These are phyloP conservation scores for Naso thynnoides DNA, from an alignment of 2,797 vertebrate species.

Conservation along the genomic window DNA sequence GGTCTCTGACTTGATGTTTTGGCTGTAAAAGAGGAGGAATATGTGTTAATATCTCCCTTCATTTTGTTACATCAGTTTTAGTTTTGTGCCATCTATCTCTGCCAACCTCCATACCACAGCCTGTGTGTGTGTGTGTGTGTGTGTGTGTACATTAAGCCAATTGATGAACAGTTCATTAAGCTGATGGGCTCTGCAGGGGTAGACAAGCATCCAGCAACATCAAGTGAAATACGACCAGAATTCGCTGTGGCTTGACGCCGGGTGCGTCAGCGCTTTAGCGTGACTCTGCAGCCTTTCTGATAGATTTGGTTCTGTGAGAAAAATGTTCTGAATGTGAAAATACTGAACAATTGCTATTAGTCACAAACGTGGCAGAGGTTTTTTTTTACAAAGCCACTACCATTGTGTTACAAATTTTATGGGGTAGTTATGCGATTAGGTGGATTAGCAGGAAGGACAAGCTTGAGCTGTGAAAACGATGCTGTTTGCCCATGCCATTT, in stretches of 20 bases:
- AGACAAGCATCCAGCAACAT: constrained; percentile 43
- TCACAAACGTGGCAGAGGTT: neutral
- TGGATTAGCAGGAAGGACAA: constrained; percentile 15
- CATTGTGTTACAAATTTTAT: constrained; percentile 22
- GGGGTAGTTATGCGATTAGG: constrained; percentile 7
- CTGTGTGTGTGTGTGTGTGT: constrained; percentile 45
- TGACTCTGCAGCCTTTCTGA: constrained; percentile 38
- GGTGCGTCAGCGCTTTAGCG: constrained; percentile 32
- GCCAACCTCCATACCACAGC: constrained; percentile 45
- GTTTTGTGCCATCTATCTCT: constrained; percentile 62
- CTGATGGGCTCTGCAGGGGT: constrained; percentile 69
- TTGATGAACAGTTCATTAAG: constrained; percentile 79
- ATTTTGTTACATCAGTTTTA: constrained; percentile 42
- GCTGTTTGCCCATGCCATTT: constrained; percentile 17
- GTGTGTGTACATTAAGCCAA: constrained; percentile 68
- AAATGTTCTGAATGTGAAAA: constrained; percentile 15
- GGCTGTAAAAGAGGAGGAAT: neutral
- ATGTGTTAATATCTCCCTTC: constrained; percentile 28
- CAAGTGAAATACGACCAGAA: constrained; percentile 49
- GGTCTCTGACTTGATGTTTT: constrained; percentile 5
- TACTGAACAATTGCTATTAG: constrained; percentile 1
- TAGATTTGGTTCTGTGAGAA: constrained; percentile 2
- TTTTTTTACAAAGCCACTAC: constrained; percentile 6
- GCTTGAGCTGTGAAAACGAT: constrained; percentile 19
- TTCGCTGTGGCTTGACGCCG: constrained; percentile 24